Evolutionary conservation across 2,888 invertebrate species (phyloP), one percentile per base, ranked within the genome.

Genomic region (Watsonalla binaria): DNA sequence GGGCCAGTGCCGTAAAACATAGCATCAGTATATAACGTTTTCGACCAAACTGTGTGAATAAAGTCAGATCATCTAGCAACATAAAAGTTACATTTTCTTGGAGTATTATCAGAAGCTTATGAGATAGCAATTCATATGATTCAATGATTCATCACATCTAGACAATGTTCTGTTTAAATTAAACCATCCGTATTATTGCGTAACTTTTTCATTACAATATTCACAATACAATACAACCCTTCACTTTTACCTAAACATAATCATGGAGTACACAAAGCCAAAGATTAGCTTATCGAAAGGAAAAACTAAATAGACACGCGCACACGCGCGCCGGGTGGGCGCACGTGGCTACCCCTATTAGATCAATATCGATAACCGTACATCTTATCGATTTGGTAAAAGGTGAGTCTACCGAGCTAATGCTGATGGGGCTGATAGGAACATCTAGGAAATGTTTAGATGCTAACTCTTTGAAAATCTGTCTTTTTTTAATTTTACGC

Each of bases 261-360:
- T 37, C 49, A 58, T 58, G 45, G 51, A 53, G n/a, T 46, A 51
- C 45, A 49, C 37, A 42, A 33, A 45, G 33, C 11, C n/a, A 15
- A 45, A 45, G 51, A 45, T 51, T 51, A 45, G 42, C 45, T 24
- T 51, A 45, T 51, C 42, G 45, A 63, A 65, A 55, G 59, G 59
- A 68, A 68, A 70, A 68, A 67, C 66, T 74, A 75, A 72, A 74
- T 74, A 66, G 74, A 82, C 86, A 84, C 86, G 84, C 84, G 84
- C 80, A 47, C 80, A 5, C 78, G 62, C 80, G 6, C 78, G 62
- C 76, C 85, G 86, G 87, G 86, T 83, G 87, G 87, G 57, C 74
- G 75, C 89, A 88, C 89, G 89, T 89, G 89, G 77, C 78, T 46
- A 65, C 89, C 88, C 89, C 80, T 87, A 88, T 87, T 69, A 49